Base-by-base conservation (phyloP, 2,113 vertebrate species). In the Solea senegalensis region DNA sequence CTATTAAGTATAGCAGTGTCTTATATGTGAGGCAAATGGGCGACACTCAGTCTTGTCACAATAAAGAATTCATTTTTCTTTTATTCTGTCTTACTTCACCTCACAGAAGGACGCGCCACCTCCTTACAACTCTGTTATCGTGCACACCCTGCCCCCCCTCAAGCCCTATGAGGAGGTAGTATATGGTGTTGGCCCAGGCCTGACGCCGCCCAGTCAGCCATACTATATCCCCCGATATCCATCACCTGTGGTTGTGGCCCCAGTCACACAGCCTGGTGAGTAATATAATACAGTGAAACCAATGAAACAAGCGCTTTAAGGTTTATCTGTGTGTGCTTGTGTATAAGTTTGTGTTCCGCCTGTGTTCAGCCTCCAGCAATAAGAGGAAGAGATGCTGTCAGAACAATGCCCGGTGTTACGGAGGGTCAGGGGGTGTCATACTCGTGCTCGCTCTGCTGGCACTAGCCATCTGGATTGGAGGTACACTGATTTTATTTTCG, bases 381-480 rank as follows among this genome's bases (percentile, higher is more conserved):
- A 83, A 52, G 56, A 79, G 27, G 64, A 78, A 28, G 16, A 65
- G 64, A 40, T 87, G 59, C 76, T 90, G 83, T 26, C 3, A 53
- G 14, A 54, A 8, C 12, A 82, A 59, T 21, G 6, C 72, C 39
- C 80, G 59, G 63, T 81, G 79, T 62, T 86, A 55, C 0, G 78
- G 75, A 43, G 84, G 79, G 1, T 80, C 57, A 11, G 81, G 69
- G 12, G 84, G 66, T 11, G 40, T 13, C 7, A 14, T 91, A 9
- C 14, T 92, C 49, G 9, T 92, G 46, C 51, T 91, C 0, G 60
- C 9, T 26, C 50, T 93, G 16, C 62, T 93, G 66, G 86, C 63
- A 34, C 12, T 92, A 8, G 77, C 80, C 63, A 90, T 93, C 84
- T 91, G 92, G 91, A 79, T 93, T 14, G 92, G 92, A 90, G 80